Conservation (phyloP, 2,888 invertebrate species). For the Plebejus argus region DNA sequence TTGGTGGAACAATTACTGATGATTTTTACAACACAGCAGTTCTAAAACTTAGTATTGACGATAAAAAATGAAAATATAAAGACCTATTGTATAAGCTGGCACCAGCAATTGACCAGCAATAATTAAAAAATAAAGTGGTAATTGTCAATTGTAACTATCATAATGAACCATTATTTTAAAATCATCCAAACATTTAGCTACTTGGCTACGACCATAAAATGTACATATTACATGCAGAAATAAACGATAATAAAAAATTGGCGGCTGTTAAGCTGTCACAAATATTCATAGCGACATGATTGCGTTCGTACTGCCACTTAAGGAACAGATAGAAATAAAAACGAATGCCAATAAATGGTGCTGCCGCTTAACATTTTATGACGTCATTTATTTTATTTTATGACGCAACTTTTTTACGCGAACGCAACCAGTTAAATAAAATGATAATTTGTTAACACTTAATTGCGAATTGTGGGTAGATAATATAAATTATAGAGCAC, state of each 20-base stretch:
- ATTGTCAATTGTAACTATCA: not conserved
- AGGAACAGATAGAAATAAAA: constrained; percentile 34
- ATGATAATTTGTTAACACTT: constrained; percentile 24
- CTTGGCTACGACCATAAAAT: constrained; percentile 15
- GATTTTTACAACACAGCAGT: not conserved
- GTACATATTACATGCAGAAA: constrained; percentile 3
- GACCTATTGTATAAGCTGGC: not conserved
- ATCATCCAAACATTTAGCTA: not conserved
- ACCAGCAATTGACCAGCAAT: not conserved
- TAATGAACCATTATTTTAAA: not conserved
- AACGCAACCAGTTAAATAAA: constrained; percentile 20
- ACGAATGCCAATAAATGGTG: constrained; percentile 49
- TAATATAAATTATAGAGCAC: not conserved
- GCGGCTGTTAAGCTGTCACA: constrained; percentile 23
- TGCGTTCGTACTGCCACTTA: constrained; percentile 30
- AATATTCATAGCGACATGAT: constrained; percentile 30
- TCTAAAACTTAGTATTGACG: too few relatives aligned
- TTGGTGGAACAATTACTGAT: not conserved
- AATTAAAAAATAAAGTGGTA: not conserved
- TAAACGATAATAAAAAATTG: constrained; percentile 13
- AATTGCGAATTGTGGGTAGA: constrained; percentile 1
- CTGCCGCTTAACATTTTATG: constrained; percentile 53
- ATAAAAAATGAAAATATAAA: not conserved
- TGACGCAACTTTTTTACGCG: constrained; percentile 50
- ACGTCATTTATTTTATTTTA: constrained; percentile 57